Base-by-base conservation (phyloP, 2,113 vertebrate genomes). In the Sylvilagus bachmani region DNA sequence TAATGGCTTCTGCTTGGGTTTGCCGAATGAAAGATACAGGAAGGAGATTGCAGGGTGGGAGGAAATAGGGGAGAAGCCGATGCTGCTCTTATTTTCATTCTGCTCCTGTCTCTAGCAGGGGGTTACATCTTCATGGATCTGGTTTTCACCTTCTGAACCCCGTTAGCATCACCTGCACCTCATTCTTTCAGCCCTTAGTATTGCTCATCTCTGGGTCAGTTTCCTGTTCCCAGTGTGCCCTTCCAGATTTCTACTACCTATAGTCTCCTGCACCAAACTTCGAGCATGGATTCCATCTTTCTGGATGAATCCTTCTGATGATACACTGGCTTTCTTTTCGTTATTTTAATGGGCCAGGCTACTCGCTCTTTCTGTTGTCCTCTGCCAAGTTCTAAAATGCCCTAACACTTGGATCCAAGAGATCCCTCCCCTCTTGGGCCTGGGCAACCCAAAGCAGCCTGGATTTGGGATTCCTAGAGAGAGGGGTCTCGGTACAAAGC, bases 401-500 rank as follows among this genome's bases (percentile, higher is more conserved):
- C 17, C 25, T 22, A 29, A 22, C 3, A 6, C 16, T 83, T 75
- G 29, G 78, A 21, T n/a, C 31, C 44, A 24, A 67, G 64, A 58
- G 2, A 5, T 29, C 2, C 25, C 53, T 49, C 16, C 6, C 77
- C 78, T 6, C 49, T 61, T 11, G 12, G 27, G 17, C 22, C 36
- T 2, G 10, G 10, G 19, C 73, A 67, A n/a, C 61, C 64, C 27
- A 31, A 53, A 58, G 19, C 29, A 24, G 3, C 11, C 12, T 73
- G 24, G 6, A 53, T 51, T 61, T 66, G 6, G 62, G 55, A 78
- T 67, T 87, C 73, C 78, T 25, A 49, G 62, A 95, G 27, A 95
- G 31, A 87, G n/a, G 10, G 3, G 0, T 61, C 61, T 80, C 19
- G 74, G 61, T 25, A 8, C 64, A 61, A 38, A 89, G 27, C 66